phyloP scores from a whole-genome alignment of 2,888 invertebrate genomes.

The Dryomyza anilis region DNA sequence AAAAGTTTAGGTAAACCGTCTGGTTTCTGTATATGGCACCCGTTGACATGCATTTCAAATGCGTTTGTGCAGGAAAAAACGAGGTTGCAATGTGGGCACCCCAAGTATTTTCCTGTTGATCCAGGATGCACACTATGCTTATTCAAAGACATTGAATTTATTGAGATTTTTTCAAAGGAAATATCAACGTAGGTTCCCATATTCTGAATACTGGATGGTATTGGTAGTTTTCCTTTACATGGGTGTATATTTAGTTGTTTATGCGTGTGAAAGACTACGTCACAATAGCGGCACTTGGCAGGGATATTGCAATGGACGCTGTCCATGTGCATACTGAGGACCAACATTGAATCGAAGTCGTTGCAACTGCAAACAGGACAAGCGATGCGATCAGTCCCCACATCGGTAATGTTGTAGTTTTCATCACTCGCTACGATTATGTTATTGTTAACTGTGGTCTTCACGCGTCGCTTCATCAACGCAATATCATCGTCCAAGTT shows the following conservation, averaged over 20 bases:
- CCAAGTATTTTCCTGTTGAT: slow-evolving; percentile 67
- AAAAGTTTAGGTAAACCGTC: slow-evolving; percentile 26
- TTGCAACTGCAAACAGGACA: slow-evolving; percentile 71
- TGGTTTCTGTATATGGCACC: slow-evolving; percentile 53
- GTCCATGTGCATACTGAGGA: slow-evolving; percentile 71
- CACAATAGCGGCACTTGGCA: slow-evolving; percentile 75
- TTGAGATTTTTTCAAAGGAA: slow-evolving; percentile 77
- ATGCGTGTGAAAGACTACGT: slow-evolving; percentile 74
- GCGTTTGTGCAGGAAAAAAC: slow-evolving; percentile 76
- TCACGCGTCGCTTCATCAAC: slow-evolving; percentile 50
- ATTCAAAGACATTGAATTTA: slow-evolving; percentile 75
- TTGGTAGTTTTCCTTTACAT: slow-evolving; percentile 51
- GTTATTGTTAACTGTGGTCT: slow-evolving; percentile 56
- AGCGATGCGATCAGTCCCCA: slow-evolving; percentile 37
- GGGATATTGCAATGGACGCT: slow-evolving; percentile 70
- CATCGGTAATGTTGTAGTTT: slow-evolving; percentile 15
- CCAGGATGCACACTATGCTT: slow-evolving; percentile 69
- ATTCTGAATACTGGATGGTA: slow-evolving; percentile 69
- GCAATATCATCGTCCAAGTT: slow-evolving; percentile 43
- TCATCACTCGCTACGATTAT: slow-evolving; percentile 39
- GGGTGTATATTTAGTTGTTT: slow-evolving; percentile 75
- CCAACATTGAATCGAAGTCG: slow-evolving; percentile 67
- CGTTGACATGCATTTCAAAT: slow-evolving; percentile 70
- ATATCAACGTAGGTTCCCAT: slow-evolving; percentile 77
- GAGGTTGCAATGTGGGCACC: slow-evolving; percentile 72